A percentile compares a stretch with the other conserved stretches of the same genome.
These are phyloP conservation scores for Siniperca chuatsi DNA, from an alignment of 2,113 vertebrate genomes.

Conservation along the genomic window DNA sequence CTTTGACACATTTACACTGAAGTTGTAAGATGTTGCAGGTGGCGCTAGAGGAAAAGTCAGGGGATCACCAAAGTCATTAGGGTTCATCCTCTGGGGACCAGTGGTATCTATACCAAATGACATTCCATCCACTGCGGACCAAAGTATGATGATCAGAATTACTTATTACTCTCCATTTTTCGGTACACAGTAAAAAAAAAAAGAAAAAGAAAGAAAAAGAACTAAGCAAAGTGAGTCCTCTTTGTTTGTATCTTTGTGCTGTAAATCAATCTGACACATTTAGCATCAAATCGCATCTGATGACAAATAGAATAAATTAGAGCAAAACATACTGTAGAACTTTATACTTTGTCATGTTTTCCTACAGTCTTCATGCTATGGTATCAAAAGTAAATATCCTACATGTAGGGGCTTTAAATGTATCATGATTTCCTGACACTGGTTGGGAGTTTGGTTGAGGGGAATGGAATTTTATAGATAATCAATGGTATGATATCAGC, in stretches of 20 bases:
- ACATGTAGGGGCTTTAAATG: neutral
- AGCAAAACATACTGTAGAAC: neutral
- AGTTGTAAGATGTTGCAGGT: neutral
- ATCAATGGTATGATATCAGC: conserved; percentile 7
- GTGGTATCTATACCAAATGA: neutral
- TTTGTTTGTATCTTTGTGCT: no score
- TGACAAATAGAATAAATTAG: neutral
- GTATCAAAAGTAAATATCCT: neutral
- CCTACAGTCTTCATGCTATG: neutral
- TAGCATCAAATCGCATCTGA: neutral
- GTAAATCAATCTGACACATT: no score
- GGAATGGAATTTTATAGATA: neutral
- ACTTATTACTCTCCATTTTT: no score
- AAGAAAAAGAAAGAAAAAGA: no score
- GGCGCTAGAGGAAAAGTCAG: neutral
- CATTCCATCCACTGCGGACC: neutral
- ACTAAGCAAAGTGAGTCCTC: no score
- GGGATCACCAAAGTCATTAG: neutral
- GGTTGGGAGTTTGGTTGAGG: neutral
- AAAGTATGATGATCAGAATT: no score
- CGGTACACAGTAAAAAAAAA: no score
- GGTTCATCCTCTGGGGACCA: neutral
- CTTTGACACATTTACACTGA: neutral
- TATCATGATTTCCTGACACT: neutral
- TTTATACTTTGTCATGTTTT: neutral